Evolutionary conservation across 92 coral and sea anemone species (phyloP), one percentile per base, ranked within the genome.

Genomic region (Epizoanthus fatuus): DNA sequence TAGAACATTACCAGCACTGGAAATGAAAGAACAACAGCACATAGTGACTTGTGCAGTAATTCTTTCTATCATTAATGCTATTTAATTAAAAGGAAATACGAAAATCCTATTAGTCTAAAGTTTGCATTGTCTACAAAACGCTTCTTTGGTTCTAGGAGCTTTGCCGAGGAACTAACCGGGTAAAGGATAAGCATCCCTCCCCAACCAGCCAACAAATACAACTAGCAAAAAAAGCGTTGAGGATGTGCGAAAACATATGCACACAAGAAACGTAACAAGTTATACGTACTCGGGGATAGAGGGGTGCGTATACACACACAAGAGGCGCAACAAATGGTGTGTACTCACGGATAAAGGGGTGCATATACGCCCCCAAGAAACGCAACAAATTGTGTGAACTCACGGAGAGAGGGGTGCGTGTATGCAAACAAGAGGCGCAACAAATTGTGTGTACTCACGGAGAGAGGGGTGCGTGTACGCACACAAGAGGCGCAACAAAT

Each of bases 1-100:
- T 82, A 62, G 78, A 93, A 88, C 57, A 89, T 84, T 57, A 81
- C 14, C 16, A 95, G 17, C 16, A 81, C 85, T 72, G 86, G 20
- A 77, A 85, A 64, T 49, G 14, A 49, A 49, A 8, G 11, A 8
- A 49, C 2, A 49, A 47, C 14, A 47, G 52, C 9, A 6, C 0
- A 47, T 13, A 49, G 3, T 49, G 12, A 49, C 53, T 44, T 44
- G 49, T 44, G 10, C 49, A 44, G 3, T 2, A 29, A 29, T 1
- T 29, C 35, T 29, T 29, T 29, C 35, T 29, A 2, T 29, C 35
- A 29, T 29, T 29, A 29, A 29, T 29, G 35, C 35, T 29, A 29
- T 29, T 29, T 29, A 29, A 29, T 29, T 29, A 29, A 29, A 29
- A 29, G 35, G 35, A 29, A 29, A 29, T 29, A 29, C 35, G 35